Evolutionary conservation across 2,113 vertebrate genomes (phyloP).

Genomic region (Sinocyclocheilus grahami): DNA sequence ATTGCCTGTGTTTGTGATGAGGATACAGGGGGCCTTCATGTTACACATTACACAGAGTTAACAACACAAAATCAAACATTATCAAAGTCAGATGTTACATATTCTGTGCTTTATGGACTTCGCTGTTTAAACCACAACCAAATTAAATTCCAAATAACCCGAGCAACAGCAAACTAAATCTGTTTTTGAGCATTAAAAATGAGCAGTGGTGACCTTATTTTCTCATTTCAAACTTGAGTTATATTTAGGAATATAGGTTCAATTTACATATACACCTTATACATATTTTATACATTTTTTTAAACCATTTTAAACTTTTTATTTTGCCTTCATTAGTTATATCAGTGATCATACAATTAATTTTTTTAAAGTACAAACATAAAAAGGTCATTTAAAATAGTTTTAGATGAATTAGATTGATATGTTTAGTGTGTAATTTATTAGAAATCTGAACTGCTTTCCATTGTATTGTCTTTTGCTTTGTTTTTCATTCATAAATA

Average conservation of each 20-base stretch:
- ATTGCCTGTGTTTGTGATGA: neutral
- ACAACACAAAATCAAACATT: neutral
- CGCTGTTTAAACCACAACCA: neutral
- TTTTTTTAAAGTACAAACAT: neutral
- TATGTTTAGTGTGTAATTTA: neutral
- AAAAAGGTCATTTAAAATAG: neutral
- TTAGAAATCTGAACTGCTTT: neutral
- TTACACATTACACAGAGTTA: constrained; percentile 4
- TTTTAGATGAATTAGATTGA: neutral
- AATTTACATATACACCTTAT: neutral
- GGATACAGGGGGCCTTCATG: neutral
- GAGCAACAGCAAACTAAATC: neutral
- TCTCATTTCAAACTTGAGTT: neutral
- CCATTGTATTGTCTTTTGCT: neutral
- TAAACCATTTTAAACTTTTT: neutral
- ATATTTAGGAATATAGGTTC: neutral
- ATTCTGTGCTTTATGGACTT: neutral
- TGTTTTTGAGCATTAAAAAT: neutral
- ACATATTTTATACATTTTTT: neutral
- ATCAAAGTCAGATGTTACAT: neutral
- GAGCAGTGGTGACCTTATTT: neutral
- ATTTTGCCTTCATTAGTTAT: neutral
- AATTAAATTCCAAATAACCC: neutral
- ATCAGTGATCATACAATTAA: neutral
- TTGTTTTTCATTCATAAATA: neutral